phyloP scores from a whole-genome alignment of 2,888 invertebrate species.

The Gastracanthus pulcherrimus region DNA sequence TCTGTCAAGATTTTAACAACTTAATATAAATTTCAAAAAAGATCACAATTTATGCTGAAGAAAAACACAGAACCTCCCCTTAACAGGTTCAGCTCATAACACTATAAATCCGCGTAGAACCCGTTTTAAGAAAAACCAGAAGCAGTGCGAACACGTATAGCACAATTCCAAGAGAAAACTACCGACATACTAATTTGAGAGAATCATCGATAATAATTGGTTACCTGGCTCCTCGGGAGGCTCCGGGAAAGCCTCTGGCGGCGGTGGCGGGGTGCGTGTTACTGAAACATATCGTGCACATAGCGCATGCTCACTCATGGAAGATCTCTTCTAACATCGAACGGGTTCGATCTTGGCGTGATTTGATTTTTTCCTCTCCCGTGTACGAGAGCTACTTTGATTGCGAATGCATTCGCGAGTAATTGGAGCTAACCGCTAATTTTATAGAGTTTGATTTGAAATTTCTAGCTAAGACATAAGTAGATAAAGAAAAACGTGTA shows the following conservation, averaged over 20 bases:
- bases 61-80: too few relatives aligned
- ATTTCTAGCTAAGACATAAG: too few relatives aligned
- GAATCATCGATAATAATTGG: slow-evolving; percentile 48
- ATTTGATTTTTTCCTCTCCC: too few relatives aligned
- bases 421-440: not conserved
- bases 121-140: too few relatives aligned
- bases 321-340: slow-evolving; percentile 57
- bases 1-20: too few relatives aligned
- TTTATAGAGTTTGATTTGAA: not conserved
- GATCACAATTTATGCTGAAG: too few relatives aligned
- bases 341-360: slow-evolving; percentile 1
- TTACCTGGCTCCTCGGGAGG: slow-evolving; percentile 75
- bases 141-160: not conserved
- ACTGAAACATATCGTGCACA: slow-evolving; percentile 80
- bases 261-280: slow-evolving; percentile 81
- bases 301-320: slow-evolving; percentile 75
- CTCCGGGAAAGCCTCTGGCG: slow-evolving; percentile 78
- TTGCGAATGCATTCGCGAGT: not conserved
- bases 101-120: too few relatives aligned
- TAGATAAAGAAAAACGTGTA: not conserved
- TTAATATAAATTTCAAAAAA: too few relatives aligned
- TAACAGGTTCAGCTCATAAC: too few relatives aligned
- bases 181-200: not conserved
- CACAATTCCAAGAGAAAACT: not conserved
- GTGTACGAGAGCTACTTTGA: too few relatives aligned